A percentile compares a stretch with the other conserved stretches of the same genome.
phyloP scores from a whole-genome alignment of 1,140 invertebrate species.

The Brachionus asplanchnoidis region DNA sequence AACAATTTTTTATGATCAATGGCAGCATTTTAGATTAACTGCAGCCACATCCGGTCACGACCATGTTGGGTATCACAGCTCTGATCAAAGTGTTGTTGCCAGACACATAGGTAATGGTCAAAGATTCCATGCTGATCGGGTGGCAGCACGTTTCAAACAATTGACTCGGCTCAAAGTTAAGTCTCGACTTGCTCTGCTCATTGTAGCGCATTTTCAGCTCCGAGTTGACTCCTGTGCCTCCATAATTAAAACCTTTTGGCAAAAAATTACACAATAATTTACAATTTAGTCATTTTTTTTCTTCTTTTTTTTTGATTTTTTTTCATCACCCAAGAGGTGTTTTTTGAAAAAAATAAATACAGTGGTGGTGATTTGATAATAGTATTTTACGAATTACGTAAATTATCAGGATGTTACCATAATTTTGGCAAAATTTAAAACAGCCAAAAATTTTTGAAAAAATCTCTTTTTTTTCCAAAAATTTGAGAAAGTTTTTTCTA shows the following conservation, averaged over 20 bases:
- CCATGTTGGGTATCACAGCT: slow-evolving; percentile 9
- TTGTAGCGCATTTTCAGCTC: slow-evolving; percentile 7
- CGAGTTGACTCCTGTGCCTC: not conserved
- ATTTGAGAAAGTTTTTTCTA: too few species aligned
- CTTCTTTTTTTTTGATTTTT: too few species aligned
- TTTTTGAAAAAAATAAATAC: too few species aligned
- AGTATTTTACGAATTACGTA: too few species aligned
- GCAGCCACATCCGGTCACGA: slow-evolving; percentile 35
- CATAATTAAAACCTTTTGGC: slow-evolving; percentile 21
- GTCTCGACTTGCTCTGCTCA: not conserved
- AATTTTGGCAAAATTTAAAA: too few species aligned
- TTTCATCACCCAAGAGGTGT: too few species aligned
- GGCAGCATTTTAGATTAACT: not conserved
- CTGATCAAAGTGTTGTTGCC: not conserved
- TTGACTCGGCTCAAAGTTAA: slow-evolving; percentile 10
- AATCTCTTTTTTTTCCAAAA: too few species aligned
- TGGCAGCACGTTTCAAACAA: slow-evolving; percentile 35
- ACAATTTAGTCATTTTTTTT: too few species aligned
- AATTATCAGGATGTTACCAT: too few species aligned
- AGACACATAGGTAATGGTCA: not conserved
- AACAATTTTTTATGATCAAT: not conserved
- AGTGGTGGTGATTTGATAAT: too few species aligned
- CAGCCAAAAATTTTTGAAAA: too few species aligned
- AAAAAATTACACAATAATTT: not conserved
- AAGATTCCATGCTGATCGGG: slow-evolving; percentile 31